A percentile compares a stretch with the other conserved stretches of the same genome.
These are phyloP conservation scores for Latrodectus elegans DNA, from an alignment of 2,888 invertebrate genomes.

Conservation along the genomic window DNA sequence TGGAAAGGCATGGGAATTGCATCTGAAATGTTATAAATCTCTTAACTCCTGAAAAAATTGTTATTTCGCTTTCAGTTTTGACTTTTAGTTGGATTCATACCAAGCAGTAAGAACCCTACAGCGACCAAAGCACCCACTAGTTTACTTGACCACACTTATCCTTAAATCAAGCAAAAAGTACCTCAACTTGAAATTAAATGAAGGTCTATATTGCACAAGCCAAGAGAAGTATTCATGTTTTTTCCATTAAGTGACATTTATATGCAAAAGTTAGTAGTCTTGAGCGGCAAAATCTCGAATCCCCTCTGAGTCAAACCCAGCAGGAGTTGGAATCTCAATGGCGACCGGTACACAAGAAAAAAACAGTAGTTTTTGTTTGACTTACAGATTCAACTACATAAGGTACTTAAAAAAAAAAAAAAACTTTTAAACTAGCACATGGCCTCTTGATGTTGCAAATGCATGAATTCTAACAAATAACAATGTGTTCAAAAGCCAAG, in stretches of 20 bases:
- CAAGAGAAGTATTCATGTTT: slow-evolving; percentile 7
- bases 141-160: slow-evolving; percentile 2
- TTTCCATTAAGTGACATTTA: slow-evolving; percentile 33
- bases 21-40: not conserved
- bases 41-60: not conserved
- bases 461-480: slow-evolving; percentile 12
- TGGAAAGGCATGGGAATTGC: no score
- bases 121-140: slow-evolving; percentile 11
- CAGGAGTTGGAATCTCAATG: slow-evolving; percentile 9
- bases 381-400: slow-evolving; percentile 7
- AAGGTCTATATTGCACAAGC: slow-evolving; percentile 1
- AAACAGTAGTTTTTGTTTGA: not conserved
- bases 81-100: slow-evolving; percentile 14
- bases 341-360: slow-evolving; percentile 9
- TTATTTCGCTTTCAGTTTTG: not conserved
- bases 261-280: slow-evolving; percentile 29
- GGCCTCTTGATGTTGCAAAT: not conserved
- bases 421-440: not conserved
- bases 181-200: slow-evolving; percentile 28
- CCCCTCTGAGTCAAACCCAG: slow-evolving; percentile 10
- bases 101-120: slow-evolving; percentile 13
- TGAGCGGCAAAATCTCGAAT: not conserved
- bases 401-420: slow-evolving; percentile 1
- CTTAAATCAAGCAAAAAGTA: slow-evolving; percentile 21
- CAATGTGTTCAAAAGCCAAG: not conserved